Percentiles rank a stretch among this genome's conserved stretches.
Conservation (phyloP, 1,140 invertebrate genomes). For the Formica exsecta region DNA sequence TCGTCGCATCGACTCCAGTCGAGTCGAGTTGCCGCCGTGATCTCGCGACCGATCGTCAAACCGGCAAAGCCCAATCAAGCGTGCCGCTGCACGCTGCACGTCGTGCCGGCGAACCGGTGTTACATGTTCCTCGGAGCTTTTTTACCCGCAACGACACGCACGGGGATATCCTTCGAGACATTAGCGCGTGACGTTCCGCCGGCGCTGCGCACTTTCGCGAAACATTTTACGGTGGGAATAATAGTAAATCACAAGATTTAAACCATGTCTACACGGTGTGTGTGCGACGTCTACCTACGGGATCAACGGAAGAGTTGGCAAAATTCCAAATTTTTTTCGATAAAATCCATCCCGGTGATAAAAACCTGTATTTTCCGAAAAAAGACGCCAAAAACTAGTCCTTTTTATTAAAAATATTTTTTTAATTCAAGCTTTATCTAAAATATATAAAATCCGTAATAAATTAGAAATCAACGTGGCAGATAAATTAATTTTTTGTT, state of each 20-base stretch:
- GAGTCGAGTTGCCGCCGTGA: background rate
- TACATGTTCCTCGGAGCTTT: slow-evolving; percentile 43
- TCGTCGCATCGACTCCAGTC: background rate
- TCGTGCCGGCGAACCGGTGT: slow-evolving; percentile 50
- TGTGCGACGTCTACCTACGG: background rate
- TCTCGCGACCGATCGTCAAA: slow-evolving; percentile 41
- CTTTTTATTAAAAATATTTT: too few species aligned
- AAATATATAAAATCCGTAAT: too few species aligned
- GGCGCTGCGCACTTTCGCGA: background rate
- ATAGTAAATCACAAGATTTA: slow-evolving; percentile 22
- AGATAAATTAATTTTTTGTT: too few species aligned
- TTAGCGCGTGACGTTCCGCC: slow-evolving; percentile 45
- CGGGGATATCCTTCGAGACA: slow-evolving; percentile 10
- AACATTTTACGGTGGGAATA: slow-evolving; percentile 27
- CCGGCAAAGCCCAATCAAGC: slow-evolving; percentile 48
- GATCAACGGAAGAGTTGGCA: background rate
- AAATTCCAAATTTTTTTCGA: too few species aligned
- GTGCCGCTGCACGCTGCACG: slow-evolving; percentile 32
- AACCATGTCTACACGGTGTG: background rate
- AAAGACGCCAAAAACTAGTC: too few species aligned
- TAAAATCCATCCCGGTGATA: too few species aligned
- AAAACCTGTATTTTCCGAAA: too few species aligned
- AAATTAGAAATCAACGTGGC: too few species aligned
- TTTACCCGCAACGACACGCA: slow-evolving; percentile 38
- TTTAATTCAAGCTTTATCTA: too few species aligned